These are phyloP conservation scores for Zygaena filipendulae DNA, from an alignment of 2,888 invertebrate species.

Conservation along the genomic window DNA sequence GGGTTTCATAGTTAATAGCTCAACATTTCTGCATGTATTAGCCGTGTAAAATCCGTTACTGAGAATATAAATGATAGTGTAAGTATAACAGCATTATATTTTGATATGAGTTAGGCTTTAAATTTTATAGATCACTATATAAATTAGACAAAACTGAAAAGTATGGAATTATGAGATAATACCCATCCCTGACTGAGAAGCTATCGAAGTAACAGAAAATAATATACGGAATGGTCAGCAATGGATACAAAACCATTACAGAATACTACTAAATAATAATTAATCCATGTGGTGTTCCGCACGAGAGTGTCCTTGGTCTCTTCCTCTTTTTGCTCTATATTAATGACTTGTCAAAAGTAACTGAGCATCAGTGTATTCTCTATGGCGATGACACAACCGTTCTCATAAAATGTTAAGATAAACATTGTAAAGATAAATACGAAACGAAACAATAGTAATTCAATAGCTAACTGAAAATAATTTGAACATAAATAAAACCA, in stretches of 20 bases:
- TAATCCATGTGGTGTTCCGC: constrained; percentile 2
- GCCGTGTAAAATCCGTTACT: too few relatives aligned
- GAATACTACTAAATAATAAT: background rate
- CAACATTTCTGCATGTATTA: too few relatives aligned
- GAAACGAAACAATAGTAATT: too few relatives aligned
- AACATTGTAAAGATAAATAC: too few relatives aligned
- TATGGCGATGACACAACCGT: too few relatives aligned
- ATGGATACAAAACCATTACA: background rate
- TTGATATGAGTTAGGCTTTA: constrained; percentile 2
- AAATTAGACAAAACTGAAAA: constrained; percentile 2
- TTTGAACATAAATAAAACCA: too few relatives aligned
- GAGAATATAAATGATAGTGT: too few relatives aligned
- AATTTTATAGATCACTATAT: constrained; percentile 1
- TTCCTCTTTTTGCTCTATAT: constrained; percentile 4
- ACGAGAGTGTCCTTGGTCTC: constrained; percentile 7
- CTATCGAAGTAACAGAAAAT: constrained; percentile 2
- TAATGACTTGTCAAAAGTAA: constrained; percentile 6
- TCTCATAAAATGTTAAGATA: too few relatives aligned
- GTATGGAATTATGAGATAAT: constrained; percentile 2
- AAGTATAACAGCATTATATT: background rate
- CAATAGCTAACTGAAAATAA: too few relatives aligned
- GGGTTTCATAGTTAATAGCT: too few relatives aligned
- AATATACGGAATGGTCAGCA: background rate
- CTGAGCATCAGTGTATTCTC: too few relatives aligned
- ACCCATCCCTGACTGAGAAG: constrained; percentile 1